Base-by-base conservation (phyloP, 2,797 vertebrate species). In the Euphonia xanthogaster region DNA sequence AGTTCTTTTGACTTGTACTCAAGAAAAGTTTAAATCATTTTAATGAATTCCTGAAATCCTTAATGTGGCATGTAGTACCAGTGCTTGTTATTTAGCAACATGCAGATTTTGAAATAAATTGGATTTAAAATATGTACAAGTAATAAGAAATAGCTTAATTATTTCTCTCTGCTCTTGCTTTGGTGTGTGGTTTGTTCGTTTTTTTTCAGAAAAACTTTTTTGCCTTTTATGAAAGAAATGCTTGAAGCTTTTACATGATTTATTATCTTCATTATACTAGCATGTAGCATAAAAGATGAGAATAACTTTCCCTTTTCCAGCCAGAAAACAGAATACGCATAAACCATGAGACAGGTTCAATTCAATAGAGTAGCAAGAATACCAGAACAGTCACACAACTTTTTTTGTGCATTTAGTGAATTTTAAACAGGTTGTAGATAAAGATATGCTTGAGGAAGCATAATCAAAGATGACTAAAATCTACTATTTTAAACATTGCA, bases 1-100 rank as follows among this genome's bases (percentile, higher is more conserved):
- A 87, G 53, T 68, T 82, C 58, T 94, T 90, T 76, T 78, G 37
- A 85, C 75, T 93, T 92, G 82, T 93, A 61, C 45, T 33, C 70
- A 93, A 89, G 39, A 63, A 92, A 96, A 88, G 31, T 74, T 77
- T 79, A 89, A 93, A 97, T 83, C 39, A 72, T 54, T 85, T 84
- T 58, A 94, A 93, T 90, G 82, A 85, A 63, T 42, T 89, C 57
- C 31, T 39, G 31, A 86, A 82, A 75, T 76, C 48, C 47, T 75
- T 94, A 93, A 83, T 47, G 62, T 35, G 70, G 7, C 47, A 62
- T 85, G 53, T 44, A 92, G 35, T 72, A 67, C 37, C 35, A 88
- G 3, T 80, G 60, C 57, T 57, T 73, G 47, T 78, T 93, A 58
- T 94, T 94, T 94, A 89, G 47, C 21, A 86, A 57, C 40, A 48